These are phyloP conservation scores for Dryadula phaetusa DNA, from an alignment of 2,888 invertebrate genomes.

Conservation along the genomic window DNA sequence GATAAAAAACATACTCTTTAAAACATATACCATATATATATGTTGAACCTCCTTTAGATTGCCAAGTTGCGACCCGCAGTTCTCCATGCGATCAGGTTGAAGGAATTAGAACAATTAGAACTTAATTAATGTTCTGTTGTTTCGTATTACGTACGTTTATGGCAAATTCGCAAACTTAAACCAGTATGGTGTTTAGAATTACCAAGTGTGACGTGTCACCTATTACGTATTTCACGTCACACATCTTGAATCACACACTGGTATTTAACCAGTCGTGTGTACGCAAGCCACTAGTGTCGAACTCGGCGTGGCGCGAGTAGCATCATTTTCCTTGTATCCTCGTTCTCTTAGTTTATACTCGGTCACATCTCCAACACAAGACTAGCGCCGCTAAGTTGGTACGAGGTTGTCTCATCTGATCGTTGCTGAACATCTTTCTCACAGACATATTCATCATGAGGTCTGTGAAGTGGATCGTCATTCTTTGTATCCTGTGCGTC, in stretches of 20 bases:
- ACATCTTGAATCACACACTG: not conserved
- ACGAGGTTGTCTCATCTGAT: not conserved
- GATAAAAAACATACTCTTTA: too few species aligned
- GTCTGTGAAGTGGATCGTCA: not conserved
- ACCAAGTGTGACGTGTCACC: too few species aligned
- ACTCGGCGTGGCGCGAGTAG: not conserved
- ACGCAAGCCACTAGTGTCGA: not conserved
- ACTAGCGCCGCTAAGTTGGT: not conserved
- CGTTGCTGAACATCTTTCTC: not conserved
- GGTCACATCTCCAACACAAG: not conserved
- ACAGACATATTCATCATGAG: not conserved
- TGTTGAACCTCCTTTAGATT: too few species aligned
- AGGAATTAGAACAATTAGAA: too few species aligned
- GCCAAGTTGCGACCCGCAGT: too few species aligned
- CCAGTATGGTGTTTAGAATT: too few species aligned
- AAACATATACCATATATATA: too few species aligned
- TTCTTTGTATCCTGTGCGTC: too few species aligned
- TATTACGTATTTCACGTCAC: not conserved
- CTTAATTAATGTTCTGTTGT: too few species aligned
- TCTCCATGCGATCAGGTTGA: too few species aligned
- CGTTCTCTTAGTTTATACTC: not conserved
- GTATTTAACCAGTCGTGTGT: not conserved
- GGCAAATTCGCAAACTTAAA: too few species aligned
- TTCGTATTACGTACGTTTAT: too few species aligned
- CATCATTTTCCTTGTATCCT: constrained; percentile 4